Evolutionary conservation across 30 jellyfish, hydroid and myxozoan species (phyloP), one percentile per base, ranked within the genome.

Genomic region (Sanderia malayensis): DNA sequence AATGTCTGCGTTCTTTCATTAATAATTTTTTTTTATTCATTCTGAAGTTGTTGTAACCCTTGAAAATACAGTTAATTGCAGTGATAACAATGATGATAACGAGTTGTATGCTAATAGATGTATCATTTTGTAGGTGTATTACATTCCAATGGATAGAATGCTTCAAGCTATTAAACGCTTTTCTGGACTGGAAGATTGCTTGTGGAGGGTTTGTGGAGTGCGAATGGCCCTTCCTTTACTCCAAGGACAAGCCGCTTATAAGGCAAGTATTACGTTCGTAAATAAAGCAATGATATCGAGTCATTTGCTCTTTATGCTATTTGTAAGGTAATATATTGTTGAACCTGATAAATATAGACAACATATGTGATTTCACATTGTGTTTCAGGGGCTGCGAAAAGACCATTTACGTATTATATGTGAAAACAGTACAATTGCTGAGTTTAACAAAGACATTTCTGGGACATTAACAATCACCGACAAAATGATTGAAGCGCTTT

Each of bases 191-290:
- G 89, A 94, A 46, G 95, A 82, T 41, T 58, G 89, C 34, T 33
- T 89, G 21, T 89, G 97, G 97, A 69, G 94, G 21, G 87, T 82
- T 31, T 81, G 89, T 46, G 94, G 97, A 13, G 79, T 89, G 19
- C 84, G 95, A 0, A 44, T 89, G 31, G 93, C 95, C 17, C 76
- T 89, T 29, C 97, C 97, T 4, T 47, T 89, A 1, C 82, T 89
- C 15, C 71, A 81, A 95, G 97, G 82, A 53, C 88, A 74, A 59
- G 72, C 85, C 1, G 81, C 73, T 2, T 89, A 89, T 58, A 82
- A 89, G 94, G 97, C 82, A 64, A 20, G 44, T n/a, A 9, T n/a
- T n/a, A n/a, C n/a, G n/a, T n/a, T n/a, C n/a, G n/a, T n/a, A n/a
- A n/a, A n/a, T n/a, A n/a, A n/a, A n/a, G n/a, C n/a, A n/a, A n/a